phyloP scores from a whole-genome alignment of 2,888 invertebrate genomes.

The Drosophila kanekoi region DNA sequence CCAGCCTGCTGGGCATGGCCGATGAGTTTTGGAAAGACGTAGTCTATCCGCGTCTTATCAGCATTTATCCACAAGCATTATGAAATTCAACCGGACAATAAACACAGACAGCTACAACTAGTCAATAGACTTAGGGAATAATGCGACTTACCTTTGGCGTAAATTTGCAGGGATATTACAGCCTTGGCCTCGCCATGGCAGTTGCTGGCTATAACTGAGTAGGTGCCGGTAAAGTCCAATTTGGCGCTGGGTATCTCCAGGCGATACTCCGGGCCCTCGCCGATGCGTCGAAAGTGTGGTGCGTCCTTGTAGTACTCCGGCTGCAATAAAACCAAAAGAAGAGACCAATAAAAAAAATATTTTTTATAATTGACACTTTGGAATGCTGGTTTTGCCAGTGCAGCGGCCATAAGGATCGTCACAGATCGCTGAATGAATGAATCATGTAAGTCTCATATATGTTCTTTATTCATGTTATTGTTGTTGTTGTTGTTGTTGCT shows the following conservation, averaged over 20 bases:
- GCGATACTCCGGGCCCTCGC: constrained; percentile 92
- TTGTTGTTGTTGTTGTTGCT: constrained; percentile 35
- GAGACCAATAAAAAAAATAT: constrained; percentile 1
- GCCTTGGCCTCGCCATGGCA: constrained; percentile 94
- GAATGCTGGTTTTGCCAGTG: constrained; percentile 10
- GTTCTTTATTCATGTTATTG: constrained; percentile 32
- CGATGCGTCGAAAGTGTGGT: constrained; percentile 90
- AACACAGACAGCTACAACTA: constrained; percentile 33
- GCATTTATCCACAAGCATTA: constrained; percentile 75
- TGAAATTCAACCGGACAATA: constrained; percentile 13
- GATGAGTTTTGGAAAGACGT: constrained; percentile 84
- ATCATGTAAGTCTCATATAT: constrained; percentile 35
- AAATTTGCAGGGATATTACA: constrained; percentile 94
- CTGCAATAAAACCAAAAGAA: constrained; percentile 85
- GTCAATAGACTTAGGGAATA: constrained; percentile 19
- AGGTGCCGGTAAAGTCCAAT: constrained; percentile 94
- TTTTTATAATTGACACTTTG: constrained; percentile 18
- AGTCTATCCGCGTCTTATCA: constrained; percentile 81
- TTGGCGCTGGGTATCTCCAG: constrained; percentile 94
- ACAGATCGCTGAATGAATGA: constrained; percentile 50
- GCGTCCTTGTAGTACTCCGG: constrained; percentile 95
- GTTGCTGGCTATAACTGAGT: constrained; percentile 93
- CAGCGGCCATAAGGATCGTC: constrained; percentile 35
- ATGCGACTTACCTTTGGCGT: constrained; percentile 89
- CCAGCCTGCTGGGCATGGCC: constrained; percentile 80